A percentile compares a stretch with the other conserved stretches of the same genome.
These are phyloP conservation scores for Strix aluco DNA, from an alignment of 2,113 vertebrate genomes.

Conservation along the genomic window DNA sequence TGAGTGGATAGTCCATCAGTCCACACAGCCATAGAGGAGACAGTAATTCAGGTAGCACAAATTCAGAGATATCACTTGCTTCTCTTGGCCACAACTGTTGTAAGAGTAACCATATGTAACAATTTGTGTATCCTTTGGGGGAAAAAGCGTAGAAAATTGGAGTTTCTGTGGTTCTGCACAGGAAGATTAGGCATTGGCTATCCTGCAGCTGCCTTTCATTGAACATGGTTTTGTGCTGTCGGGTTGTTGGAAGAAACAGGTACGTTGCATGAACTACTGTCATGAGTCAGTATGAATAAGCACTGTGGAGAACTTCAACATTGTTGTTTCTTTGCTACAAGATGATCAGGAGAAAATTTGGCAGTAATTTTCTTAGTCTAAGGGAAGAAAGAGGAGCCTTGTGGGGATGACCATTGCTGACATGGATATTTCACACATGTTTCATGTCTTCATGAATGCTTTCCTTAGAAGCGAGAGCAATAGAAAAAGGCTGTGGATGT, in stretches of 20 bases:
- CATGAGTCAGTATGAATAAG: fast-evolving
- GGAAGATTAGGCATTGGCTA: not conserved
- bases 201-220: not conserved
- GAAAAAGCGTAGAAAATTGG: not conserved
- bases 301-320: not conserved
- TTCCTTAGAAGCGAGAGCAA: not conserved
- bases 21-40: not conserved
- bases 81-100: not conserved
- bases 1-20: not conserved
- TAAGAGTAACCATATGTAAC: not conserved
- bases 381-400: not conserved
- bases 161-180: not conserved
- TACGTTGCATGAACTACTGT: not conserved
- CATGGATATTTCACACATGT: not conserved
- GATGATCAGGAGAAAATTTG: not conserved
- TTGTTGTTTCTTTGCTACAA: not conserved
- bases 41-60: not conserved
- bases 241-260: not conserved
- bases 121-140: not conserved
- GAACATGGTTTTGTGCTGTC: not conserved
- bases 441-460: not conserved
- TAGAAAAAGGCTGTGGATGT: not conserved
- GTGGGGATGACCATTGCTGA: not conserved
- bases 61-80: not conserved
- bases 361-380: not conserved